Evolutionary conservation across 2,797 vertebrate genomes (phyloP).

Genomic region (Aldrovandia affinis): DNA sequence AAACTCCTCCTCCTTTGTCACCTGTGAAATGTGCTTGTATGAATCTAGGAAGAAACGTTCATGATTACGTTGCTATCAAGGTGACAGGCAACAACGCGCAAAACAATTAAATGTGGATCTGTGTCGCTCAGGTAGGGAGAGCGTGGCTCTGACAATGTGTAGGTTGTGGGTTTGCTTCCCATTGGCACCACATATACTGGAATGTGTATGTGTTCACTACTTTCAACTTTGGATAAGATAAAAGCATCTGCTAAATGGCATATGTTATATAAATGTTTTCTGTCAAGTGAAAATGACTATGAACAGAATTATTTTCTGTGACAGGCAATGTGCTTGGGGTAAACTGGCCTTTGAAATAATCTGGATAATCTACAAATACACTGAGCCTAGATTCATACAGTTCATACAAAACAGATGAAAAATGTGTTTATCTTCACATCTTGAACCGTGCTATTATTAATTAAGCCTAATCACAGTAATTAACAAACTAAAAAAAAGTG

Average conservation of each 20-base stretch:
- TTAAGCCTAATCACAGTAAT: background rate
- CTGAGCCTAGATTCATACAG: background rate
- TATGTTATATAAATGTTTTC: no score
- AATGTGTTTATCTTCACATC: background rate
- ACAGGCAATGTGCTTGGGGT: background rate
- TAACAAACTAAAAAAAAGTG: background rate
- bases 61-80: background rate
- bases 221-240: no score
- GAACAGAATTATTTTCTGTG: background rate
- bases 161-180: no score
- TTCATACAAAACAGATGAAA: background rate
- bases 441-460: background rate
- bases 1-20: background rate
- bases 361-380: background rate
- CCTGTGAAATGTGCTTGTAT: background rate
- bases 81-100: background rate
- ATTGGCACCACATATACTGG: no score
- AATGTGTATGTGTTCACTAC: no score
- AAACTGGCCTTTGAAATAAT: slow-evolving; percentile 10
- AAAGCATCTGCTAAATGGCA: no score
- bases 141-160: no score
- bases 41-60: background rate
- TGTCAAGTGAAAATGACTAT: slow-evolving; percentile 10
- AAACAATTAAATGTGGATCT: no score
- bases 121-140: no score